A percentile compares a stretch with the other conserved stretches of the same genome.
These are phyloP conservation scores for Cantharis flavilabris DNA, from an alignment of 2,888 invertebrate genomes.

Conservation along the genomic window DNA sequence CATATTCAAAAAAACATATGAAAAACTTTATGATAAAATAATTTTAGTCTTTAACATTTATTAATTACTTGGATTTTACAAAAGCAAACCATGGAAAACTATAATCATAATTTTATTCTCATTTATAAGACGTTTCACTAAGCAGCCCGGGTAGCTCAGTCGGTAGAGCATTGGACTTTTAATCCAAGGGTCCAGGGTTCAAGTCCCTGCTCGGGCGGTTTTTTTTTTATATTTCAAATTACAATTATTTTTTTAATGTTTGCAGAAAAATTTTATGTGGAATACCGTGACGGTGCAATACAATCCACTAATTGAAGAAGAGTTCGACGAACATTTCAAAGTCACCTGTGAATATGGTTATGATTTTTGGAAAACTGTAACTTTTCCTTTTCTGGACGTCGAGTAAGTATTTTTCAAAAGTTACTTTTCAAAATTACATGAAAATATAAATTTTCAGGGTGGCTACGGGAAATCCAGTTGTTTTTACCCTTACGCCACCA, in stretches of 20 bases:
- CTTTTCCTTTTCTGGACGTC: conserved; percentile 91
- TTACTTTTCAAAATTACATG: neutral
- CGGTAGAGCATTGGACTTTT: conserved; percentile 75
- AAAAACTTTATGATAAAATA: too few species aligned
- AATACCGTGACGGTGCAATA: conserved; percentile 95
- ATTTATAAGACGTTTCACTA: too few species aligned
- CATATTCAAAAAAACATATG: too few species aligned
- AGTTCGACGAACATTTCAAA: conserved; percentile 93
- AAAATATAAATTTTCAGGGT: conserved; percentile 64
- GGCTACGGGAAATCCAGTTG: conserved; percentile 92
- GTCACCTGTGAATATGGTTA: conserved; percentile 96
- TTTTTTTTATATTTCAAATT: too few species aligned
- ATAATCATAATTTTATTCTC: too few species aligned
- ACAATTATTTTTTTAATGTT: too few species aligned
- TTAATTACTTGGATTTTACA: too few species aligned
- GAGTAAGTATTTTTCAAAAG: conserved; percentile 71
- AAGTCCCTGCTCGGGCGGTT: conserved; percentile 71
- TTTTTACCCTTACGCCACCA: conserved; percentile 89
- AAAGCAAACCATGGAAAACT: too few species aligned
- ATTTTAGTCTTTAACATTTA: too few species aligned
- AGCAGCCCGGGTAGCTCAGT: conserved; percentile 70
- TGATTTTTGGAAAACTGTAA: conserved; percentile 96
- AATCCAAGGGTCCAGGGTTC: conserved; percentile 77
- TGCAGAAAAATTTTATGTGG: conserved; percentile 93
- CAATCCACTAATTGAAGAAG: conserved; percentile 90